Base-by-base conservation (phyloP, 37 sponge, comb jelly and placozoan species). In the Theonella swinhoei region DNA sequence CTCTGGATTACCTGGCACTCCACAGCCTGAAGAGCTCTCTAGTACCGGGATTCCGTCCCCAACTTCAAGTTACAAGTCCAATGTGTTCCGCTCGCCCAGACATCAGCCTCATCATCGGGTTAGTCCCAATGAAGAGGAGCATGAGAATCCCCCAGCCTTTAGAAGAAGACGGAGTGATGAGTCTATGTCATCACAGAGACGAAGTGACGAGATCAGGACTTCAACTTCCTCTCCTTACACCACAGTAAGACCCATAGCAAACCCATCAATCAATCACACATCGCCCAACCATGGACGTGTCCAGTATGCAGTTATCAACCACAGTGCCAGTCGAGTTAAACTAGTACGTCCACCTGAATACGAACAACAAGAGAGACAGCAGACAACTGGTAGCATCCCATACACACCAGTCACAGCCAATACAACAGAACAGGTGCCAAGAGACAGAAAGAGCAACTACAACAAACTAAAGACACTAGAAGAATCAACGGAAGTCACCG, bases 1-100 rank as follows among this genome's bases (percentile, higher is more conserved):
- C 41, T 89, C 89, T 11, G 89, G 89, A 1, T 47, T 89, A 4
- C 88, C 88, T 26, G 88, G 83, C 1, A 88, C 88, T 14, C 85
- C 85, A 29, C 77, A 76, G 31, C 62, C 66, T 47, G 86, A 86
- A n/a, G 40, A 54, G 0, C 39, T 86, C 30, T 39, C 67, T 11
- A 78, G 77, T 36, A 72, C 42, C 58, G 66, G 34, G 11, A 79
- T 71, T 29, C 86, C 86, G 11, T 78, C 86, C 0, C 79, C 86
- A 22, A 71, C 64, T n/a, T 72, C 35, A 20, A 75, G 40, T 42
- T 25, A 41, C 54, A 75, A 68, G n/a, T 64, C 40, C 1, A 54
- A 23, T 28, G 54, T 42, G 54, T 29, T 43, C 30, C 29, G 76
- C 43, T 47, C 60, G 1, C 59, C 59, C 0, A 42, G 34, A 2